Base-by-base conservation (phyloP, 1,140 invertebrate genomes). In the Aphis gossypii region DNA sequence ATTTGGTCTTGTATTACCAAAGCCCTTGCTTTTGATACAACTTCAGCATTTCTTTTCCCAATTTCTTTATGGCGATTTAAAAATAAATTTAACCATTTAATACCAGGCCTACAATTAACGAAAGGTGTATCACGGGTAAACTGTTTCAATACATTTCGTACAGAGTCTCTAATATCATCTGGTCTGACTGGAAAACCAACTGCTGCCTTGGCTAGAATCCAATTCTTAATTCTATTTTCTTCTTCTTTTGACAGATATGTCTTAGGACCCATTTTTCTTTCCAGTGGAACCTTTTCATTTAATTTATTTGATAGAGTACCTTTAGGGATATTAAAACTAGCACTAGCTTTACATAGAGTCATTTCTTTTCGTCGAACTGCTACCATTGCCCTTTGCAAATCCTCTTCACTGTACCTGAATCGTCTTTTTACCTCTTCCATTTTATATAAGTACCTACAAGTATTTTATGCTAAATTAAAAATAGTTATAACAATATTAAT, bases 11-110 rank as follows among this genome's bases (percentile, higher is more conserved):
- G 8, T 14, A n/a, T 76, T 76, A 76, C 68, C 30, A 76, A 35
- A n/a, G 68, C 30, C 11, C 68, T 76, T n/a, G 68, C 68, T 76
- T 76, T 35, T n/a, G 68, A 76, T 35, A 76, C 68, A n/a, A 76
- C 68, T 76, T 76, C 68, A n/a, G 68, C 68, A 18, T 35, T n/a
- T 76, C 68, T 76, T 35, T 76, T 76, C 14, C 68, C 68, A 76
- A 76, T 76, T 76, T 76, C 68, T 5, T 18, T 76, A 4, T 76
- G n/a, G n/a, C 68, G 68, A 18, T 76, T 76, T 76, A 76, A 76
- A 76, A 76, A 76, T 35, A 76, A 76, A 35, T 76, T 76, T 18
- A 76, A 76, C 68, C 68, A 76, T 76, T 76, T 76, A n/a, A 76
- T 18, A n/a, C 68, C 68, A 35, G 68, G 68, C 14, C 14, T 76